Evolutionary conservation across 1,140 invertebrate genomes (phyloP), one percentile per base, ranked within the genome.

Genomic region (Aphaenogaster ashmeadi): DNA sequence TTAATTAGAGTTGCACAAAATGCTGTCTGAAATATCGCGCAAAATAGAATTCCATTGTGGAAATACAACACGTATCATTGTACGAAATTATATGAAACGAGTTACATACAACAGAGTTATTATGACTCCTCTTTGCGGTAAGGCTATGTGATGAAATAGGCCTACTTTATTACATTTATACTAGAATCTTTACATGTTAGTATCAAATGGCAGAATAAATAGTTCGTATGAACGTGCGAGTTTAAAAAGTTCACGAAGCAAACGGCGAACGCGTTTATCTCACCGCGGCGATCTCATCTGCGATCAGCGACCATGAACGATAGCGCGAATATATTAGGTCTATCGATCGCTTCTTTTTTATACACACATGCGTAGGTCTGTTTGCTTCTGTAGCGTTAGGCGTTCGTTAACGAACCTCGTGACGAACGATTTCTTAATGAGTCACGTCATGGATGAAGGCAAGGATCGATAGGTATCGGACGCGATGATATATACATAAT

Each of bases 381-480:
- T 60, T 74, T 74, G 67, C 27, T 47, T 58, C 9, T 62, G 36
- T 41, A 36, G 13, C 41, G 64, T 54, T 36, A 47, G 44, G 27
- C 11, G 41, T 11, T 64, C 71, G 74, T 89, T 89, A 89, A 89
- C 58, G 74, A 38, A 54, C 58, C 8, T 21, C 15, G 69, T 74
- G 8, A 41, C 21, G 38, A 74, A 60, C 18, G 15, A 71, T 56
- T 41, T 85, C 56, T 62, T 87, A 89, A 90, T 83, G 88, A 90
- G 62, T 81, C 78, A 52, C 41, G 71, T 41, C 56, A 21, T 15
- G 21, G 56, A 64, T 77, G 54, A 58, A 79, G 7, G 8, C 38
- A 69, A 58, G 84, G 50, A 81, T 87, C 88, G 89, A 90, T 90
- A 60, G 2, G 11, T 60, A 87, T 83, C 54, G 41, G 27, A 21